Evolutionary conservation across 2,797 vertebrate species (phyloP), one percentile per base, ranked within the genome.

Genomic region (Crenuchus spilurus): DNA sequence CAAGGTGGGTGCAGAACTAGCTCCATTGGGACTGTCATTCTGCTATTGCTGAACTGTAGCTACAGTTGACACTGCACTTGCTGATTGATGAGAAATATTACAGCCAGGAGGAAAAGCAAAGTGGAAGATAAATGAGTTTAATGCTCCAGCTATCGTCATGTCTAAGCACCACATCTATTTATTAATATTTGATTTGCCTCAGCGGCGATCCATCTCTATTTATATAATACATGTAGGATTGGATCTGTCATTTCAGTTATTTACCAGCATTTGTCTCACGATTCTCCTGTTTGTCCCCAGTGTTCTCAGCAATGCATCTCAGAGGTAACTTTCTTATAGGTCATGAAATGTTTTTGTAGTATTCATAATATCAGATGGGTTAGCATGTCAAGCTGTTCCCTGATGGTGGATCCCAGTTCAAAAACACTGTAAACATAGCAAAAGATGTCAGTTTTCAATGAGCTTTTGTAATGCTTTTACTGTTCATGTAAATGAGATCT

Each of bases 51-150:
- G 86, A 85, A 85, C 86, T 86, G 87, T 93, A 90, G 70, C 79
- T 90, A 82, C 80, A 87, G 85, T 87, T 92, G 92, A 92, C 89
- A 85, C 82, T 87, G 88, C 83, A 91, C 85, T 91, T 84, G 83
- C 84, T 93, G 91, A 94, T 92, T 94, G 94, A 94, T 94, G 90
- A 91, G 89, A 89, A 90, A 90, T 91, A 94, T 92, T 89, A 92
- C 77, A 80, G 87, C 85, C 83, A 76, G 72, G 76, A 89, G 85
- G 80, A 88, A 91, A 87, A 88, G 88, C 88, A 89, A 89, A 89
- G 87, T 88, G 84, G 87, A 92, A 90, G 90, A 92, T 90, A 84
- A 92, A 93, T 90, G 90, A 83, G 77, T 80, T 82, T 82, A 88
- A 90, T 83, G 87, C 87, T n/a, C 69, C 71, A 71, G 81, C 86